Evolutionary conservation across 2,113 vertebrate genomes (phyloP).

Genomic region (Python bivittatus): DNA sequence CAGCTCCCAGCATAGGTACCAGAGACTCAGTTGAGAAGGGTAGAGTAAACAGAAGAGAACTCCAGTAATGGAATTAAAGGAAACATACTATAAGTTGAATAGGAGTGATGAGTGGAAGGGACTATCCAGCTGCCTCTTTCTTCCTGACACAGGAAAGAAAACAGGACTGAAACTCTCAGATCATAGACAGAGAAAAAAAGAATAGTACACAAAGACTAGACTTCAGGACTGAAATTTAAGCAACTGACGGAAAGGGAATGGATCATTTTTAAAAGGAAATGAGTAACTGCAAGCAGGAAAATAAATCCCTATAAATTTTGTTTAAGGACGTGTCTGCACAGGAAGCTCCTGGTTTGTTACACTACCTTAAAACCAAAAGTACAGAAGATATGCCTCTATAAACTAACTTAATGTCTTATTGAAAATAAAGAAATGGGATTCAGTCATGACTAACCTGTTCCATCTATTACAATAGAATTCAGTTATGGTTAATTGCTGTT

Average conservation of each 20-base stretch:
- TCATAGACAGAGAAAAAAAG: constrained; percentile 58
- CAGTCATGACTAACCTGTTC: neutral
- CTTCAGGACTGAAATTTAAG: constrained; percentile 40
- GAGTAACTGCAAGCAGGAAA: constrained; percentile 55
- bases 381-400: neutral
- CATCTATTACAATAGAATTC: neutral
- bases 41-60: constrained; percentile 47
- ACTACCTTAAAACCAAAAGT: neutral
- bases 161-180: constrained; percentile 65
- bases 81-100: constrained; percentile 60
- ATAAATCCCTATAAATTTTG: constrained; percentile 26
- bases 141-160: constrained; percentile 71
- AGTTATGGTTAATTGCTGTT: neutral
- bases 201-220: constrained; percentile 49
- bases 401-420: neutral
- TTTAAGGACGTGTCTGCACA: constrained; percentile 17
- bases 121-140: constrained; percentile 53
- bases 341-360: neutral
- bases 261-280: constrained; percentile 52
- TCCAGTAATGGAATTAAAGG: constrained; percentile 63
- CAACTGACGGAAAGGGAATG: constrained; percentile 45
- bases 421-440: neutral
- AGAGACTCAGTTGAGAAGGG: constrained; percentile 39
- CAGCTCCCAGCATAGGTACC: neutral
- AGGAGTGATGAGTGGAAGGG: constrained; percentile 61